A percentile compares a stretch with the other conserved stretches of the same genome.
phyloP scores from a whole-genome alignment of 2,888 invertebrate genomes.

The Blomia tropicalis region DNA sequence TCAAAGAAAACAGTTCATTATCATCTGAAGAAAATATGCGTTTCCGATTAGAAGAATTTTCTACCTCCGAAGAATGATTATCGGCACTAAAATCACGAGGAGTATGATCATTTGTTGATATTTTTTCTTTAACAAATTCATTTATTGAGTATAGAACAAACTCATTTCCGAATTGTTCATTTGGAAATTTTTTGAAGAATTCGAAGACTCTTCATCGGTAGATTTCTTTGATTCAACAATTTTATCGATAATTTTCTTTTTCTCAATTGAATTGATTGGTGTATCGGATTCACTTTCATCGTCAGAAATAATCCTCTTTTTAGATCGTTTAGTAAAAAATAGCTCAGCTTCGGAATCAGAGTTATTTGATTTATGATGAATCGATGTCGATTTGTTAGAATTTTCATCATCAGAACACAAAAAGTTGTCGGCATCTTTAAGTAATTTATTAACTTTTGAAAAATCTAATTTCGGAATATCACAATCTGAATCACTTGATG shows the following conservation, averaged over 20 bases:
- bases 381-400: background rate
- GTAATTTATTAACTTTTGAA: background rate
- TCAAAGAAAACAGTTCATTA: too few species aligned
- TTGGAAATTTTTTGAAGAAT: background rate
- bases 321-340: background rate
- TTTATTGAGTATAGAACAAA: background rate
- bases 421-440: background rate
- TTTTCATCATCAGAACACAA: slow-evolving; percentile 12
- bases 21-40: too few species aligned
- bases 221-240: background rate
- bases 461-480: background rate
- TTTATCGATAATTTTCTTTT: background rate
- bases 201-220: background rate
- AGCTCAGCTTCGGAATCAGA: background rate
- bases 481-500: slow-evolving; percentile 3
- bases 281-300: slow-evolving; percentile 6
- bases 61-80: too few species aligned
- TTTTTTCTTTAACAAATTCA: background rate
- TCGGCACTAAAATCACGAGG: too few species aligned
- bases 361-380: slow-evolving; percentile 6
- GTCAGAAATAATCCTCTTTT: background rate
- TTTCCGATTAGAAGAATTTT: too few species aligned
- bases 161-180: slow-evolving; percentile 8
- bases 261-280: too few species aligned
- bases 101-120: too few species aligned